Base-by-base conservation (phyloP, 2,113 vertebrate genomes). In the Chlorocebus sabaeus region DNA sequence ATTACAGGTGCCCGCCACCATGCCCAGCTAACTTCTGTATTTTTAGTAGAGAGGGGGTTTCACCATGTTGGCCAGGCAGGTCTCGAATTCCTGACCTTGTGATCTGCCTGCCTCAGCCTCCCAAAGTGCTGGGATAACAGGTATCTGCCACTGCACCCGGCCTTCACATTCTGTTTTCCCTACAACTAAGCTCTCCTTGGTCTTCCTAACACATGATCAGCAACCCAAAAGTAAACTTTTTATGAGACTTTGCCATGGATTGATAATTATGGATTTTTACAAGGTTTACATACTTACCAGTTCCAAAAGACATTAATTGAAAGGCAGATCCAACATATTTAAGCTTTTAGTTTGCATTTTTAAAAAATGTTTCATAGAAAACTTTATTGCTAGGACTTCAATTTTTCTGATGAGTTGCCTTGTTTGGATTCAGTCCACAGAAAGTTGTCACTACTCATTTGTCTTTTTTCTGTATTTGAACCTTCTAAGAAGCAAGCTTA, bases 251-350 rank as follows among this genome's bases (percentile, higher is more conserved):
- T 94, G 96, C 83, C 92, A 92, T 32, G 78, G 64, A 83, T 57
- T 61, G 13, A 81, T 57, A 90, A 95, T n/a, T 0, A 45, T 38
- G 96, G n/a, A 0, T 0, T 96, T 96, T 97, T 97, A 94, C 72
- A 98, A 90, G 61, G 73, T 92, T 84, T 80, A 73, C 82, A 97
- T 97, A 98, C 97, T 98, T 92, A 98, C 40, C 55, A 50, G 23
- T 75, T 97, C 70, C 38, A 96, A 97, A n/a, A 90, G 92, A 97
- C 75, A 96, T 43, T 67, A 72, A 82, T 97, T 97, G 96, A 97
- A 97, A 95, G 79, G 68, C 80, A 87, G 72, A 64, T 95, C 22
- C 96, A 95, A 82, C 20, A 75, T 67, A 75, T 67, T 78, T 92
- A 43, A 83, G 35, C 8, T 45, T 92, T 86, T 35, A 10, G 20